Base-by-base conservation (phyloP, 2,797 vertebrate species). In the Allobates femoralis region DNA sequence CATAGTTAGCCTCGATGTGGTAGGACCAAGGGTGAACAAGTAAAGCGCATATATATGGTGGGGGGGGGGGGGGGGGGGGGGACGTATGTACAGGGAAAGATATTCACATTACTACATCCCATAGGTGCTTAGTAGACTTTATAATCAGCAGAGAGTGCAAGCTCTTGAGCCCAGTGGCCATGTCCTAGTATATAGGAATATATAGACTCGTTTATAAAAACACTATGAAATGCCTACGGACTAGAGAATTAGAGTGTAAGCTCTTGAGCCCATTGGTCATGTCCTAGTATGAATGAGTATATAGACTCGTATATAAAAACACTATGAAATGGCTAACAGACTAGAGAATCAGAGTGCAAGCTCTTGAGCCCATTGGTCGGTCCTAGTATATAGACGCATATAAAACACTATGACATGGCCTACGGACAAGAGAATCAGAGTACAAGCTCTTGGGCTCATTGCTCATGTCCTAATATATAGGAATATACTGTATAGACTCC, bases 1-100 rank as follows among this genome's bases (percentile, higher is more conserved):
- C n/a, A 32, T 79, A 53, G 66, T 60, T 64, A 74, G 85, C 56
- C 23, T 83, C 55, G 23, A 41, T 81, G 71, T 76, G 55, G 37
- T 19, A 23, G 41, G 71, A 50, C 75, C 56, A 2, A 30, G 71
- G 69, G 55, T 75, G 81, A 62, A 84, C 55, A 26, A 30, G 81
- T 58, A 26, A n/a, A 23, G 28, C 53, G 34, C 53, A 30, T 84
- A 19, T 84, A 56, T 46, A n/a, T 46, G 21, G 30, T 23, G 81
- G 51, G 23, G 23, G 28, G 23, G 34, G 80, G 81, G 53, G 53
- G 32, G 32, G 30, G 2, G 10, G 30, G 75, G 53, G 26, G 30
- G 28, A 58, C 16, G 41, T 74, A 32, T n/a, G 32, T 62, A n/a
- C 74, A 77, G 75, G 75, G 28, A 32, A 34, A 55, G 41, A 76